A percentile compares a stretch with the other conserved stretches of the same genome.
These are phyloP conservation scores for Galeruca laticollis DNA, from an alignment of 2,888 invertebrate genomes.

Conservation along the genomic window DNA sequence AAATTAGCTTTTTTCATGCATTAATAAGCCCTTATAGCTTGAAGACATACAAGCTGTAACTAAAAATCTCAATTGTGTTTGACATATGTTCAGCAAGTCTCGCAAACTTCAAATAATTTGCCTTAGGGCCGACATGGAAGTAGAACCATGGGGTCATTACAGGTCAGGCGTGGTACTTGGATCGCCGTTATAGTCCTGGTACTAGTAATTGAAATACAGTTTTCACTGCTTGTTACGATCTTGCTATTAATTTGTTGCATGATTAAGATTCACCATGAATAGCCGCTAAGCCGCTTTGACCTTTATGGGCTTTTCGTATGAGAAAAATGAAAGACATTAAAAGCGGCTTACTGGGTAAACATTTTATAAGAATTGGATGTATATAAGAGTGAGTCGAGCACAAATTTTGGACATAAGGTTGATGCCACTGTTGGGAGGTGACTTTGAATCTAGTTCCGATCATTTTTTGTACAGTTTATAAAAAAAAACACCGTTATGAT, in stretches of 20 bases:
- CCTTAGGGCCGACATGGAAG: slow-evolving; percentile 44
- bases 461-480: no score
- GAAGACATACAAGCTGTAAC: slow-evolving; percentile 14
- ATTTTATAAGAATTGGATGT: no score
- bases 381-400: no score
- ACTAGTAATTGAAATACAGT: slow-evolving; percentile 17
- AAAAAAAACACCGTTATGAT: no score
- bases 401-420: no score
- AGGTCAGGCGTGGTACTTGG: slow-evolving; percentile 48
- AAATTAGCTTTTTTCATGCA: neutral
- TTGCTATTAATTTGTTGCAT: slow-evolving; percentile 9
- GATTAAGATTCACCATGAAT: neutral
- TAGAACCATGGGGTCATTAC: slow-evolving; percentile 50
- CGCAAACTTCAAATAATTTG: slow-evolving; percentile 43
- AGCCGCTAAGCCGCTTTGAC: neutral
- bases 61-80: slow-evolving; percentile 27
- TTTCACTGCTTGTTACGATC: slow-evolving; percentile 3
- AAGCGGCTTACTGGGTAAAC: no score
- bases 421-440: no score
- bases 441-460: no score
- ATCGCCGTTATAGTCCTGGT: slow-evolving; percentile 35
- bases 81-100: slow-evolving; percentile 32
- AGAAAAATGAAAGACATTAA: neutral
- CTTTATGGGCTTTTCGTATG: neutral
- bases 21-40: neutral